phyloP scores from a whole-genome alignment of 2,797 vertebrate species.

The Geotria australis region DNA sequence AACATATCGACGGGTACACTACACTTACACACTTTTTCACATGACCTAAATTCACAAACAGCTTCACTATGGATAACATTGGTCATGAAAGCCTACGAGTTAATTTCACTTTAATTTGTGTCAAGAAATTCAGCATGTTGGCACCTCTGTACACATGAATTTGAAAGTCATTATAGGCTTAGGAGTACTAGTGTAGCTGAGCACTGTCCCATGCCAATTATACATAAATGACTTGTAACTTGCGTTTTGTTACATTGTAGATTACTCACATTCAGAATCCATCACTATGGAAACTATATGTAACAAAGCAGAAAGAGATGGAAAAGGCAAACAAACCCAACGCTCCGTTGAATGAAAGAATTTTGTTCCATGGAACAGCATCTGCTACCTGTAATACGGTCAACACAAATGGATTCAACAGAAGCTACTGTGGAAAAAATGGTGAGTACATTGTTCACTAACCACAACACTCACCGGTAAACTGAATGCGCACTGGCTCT shows the following conservation, averaged over 20 bases:
- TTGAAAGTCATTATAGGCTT: no score
- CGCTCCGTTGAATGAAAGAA: not conserved
- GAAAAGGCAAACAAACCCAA: not conserved
- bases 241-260: not conserved
- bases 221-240: not conserved
- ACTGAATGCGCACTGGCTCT: no score
- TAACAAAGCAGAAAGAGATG: not conserved
- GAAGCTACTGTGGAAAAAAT: constrained; percentile 1
- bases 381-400: not conserved
- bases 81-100: no score
- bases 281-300: not conserved
- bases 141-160: no score
- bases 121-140: no score
- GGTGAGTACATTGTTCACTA: not conserved
- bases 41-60: no score
- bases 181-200: no score
- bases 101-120: no score
- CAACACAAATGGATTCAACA: constrained; percentile 1
- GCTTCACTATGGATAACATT: no score
- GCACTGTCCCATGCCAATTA: not conserved
- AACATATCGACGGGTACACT: no score
- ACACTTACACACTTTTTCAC: no score
- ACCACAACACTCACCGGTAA: no score
- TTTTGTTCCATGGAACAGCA: not conserved
- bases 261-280: not conserved